phyloP scores from a whole-genome alignment of 2,797 vertebrate species.

The Distichodus sexfasciatus region DNA sequence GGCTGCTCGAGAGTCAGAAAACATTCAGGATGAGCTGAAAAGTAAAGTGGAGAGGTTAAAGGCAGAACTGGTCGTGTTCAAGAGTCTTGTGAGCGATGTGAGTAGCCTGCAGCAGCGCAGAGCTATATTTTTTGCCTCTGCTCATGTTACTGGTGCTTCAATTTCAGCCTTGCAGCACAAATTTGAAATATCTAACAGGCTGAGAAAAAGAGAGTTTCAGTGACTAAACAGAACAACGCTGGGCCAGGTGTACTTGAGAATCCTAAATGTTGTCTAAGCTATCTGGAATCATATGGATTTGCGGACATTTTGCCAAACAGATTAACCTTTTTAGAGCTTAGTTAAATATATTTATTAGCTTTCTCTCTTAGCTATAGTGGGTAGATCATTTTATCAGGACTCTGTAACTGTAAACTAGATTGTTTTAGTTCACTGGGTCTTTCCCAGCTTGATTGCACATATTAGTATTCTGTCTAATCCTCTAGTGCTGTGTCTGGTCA shows the following conservation, averaged over 20 bases:
- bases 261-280: background rate
- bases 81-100: slow-evolving; percentile 96
- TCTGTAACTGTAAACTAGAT: background rate
- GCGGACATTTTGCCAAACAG: no score
- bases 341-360: no score
- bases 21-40: slow-evolving; percentile 86
- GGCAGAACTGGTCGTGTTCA: slow-evolving; percentile 95
- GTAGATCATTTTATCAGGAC: no score
- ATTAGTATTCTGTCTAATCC: background rate
- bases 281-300: no score
- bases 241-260: background rate
- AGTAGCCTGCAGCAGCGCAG: slow-evolving; percentile 64
- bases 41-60: slow-evolving; percentile 94
- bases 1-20: slow-evolving; percentile 84
- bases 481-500: background rate
- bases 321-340: no score
- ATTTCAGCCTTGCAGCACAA: background rate
- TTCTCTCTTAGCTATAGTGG: no score
- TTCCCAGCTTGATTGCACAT: background rate
- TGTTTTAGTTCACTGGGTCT: background rate
- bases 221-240: background rate
- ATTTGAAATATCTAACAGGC: background rate
- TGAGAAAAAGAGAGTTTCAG: background rate
- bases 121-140: background rate
- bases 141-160: background rate